Percentiles rank a stretch among this genome's conserved stretches.
Evolutionary conservation across 2,797 vertebrate genomes (phyloP).

Genomic region (Huso huso): DNA sequence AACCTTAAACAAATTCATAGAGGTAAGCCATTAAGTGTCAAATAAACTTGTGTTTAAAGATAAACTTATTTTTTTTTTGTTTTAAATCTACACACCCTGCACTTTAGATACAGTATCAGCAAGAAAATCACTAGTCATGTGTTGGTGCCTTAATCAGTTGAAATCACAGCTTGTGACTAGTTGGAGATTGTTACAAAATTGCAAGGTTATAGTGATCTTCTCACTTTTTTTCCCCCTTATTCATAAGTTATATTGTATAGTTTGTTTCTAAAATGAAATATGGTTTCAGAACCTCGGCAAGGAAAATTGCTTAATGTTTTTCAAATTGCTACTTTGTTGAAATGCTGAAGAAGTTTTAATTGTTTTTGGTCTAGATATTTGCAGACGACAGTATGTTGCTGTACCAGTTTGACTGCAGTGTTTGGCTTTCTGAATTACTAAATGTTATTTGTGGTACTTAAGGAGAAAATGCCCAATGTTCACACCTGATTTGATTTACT

Average conservation of each 20-base stretch:
- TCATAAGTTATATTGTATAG: no score
- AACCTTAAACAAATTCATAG: slow-evolving; percentile 79
- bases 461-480: not conserved
- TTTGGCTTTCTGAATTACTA: not conserved
- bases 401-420: not conserved
- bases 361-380: no score
- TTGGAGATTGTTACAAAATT: slow-evolving; percentile 10
- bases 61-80: slow-evolving; percentile 21
- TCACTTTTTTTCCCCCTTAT: no score
- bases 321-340: no score
- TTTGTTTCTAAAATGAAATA: no score
- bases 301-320: no score
- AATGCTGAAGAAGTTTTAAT: no score
- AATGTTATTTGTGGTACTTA: no score
- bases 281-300: no score
- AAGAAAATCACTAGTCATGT: not conserved
- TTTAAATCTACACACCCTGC: slow-evolving; percentile 15
- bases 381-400: not conserved
- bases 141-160: not conserved
- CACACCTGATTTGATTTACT: not conserved
- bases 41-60: slow-evolving; percentile 16
- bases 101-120: not conserved
- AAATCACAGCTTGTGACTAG: not conserved
- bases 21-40: slow-evolving; percentile 56
- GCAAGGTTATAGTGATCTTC: slow-evolving; percentile 7